Percentiles rank a stretch among this genome's conserved stretches.
These are phyloP conservation scores for Ctena decussata DNA, from an alignment of 2,888 invertebrate genomes.

Conservation along the genomic window DNA sequence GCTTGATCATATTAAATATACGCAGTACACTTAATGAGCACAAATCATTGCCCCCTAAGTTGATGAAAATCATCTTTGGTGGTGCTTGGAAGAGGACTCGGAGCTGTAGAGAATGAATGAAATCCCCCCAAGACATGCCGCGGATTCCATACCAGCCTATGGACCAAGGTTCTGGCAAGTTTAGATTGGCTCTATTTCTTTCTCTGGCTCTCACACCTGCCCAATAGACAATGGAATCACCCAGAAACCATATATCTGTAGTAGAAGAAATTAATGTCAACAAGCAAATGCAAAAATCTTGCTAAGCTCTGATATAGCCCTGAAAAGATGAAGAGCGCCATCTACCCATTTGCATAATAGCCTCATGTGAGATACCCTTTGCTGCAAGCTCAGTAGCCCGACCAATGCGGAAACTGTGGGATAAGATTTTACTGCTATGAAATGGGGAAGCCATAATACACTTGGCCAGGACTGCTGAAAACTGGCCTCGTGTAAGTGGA, in stretches of 20 bases:
- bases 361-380: not conserved
- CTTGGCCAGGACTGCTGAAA: not conserved
- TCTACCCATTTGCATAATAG: not conserved
- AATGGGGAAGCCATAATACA: not conserved
- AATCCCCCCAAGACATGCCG: not conserved
- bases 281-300: not conserved
- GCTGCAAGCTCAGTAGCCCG: not conserved
- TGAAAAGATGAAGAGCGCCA: not conserved
- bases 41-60: too few species aligned
- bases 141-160: not conserved
- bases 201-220: not conserved
- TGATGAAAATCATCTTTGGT: too few species aligned
- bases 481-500: not conserved
- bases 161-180: not conserved
- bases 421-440: not conserved
- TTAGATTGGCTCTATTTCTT: not conserved
- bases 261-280: not conserved
- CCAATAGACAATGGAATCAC: conserved; percentile 13
- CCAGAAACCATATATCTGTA: conserved; percentile 13
- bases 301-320: not conserved
- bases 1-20: too few species aligned
- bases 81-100: too few species aligned
- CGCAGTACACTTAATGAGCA: too few species aligned
- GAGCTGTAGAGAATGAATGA: too few species aligned
- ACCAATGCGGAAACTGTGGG: conserved; percentile 8